phyloP scores from a whole-genome alignment of 2,888 invertebrate species.

The Hypolimnas misippus region DNA sequence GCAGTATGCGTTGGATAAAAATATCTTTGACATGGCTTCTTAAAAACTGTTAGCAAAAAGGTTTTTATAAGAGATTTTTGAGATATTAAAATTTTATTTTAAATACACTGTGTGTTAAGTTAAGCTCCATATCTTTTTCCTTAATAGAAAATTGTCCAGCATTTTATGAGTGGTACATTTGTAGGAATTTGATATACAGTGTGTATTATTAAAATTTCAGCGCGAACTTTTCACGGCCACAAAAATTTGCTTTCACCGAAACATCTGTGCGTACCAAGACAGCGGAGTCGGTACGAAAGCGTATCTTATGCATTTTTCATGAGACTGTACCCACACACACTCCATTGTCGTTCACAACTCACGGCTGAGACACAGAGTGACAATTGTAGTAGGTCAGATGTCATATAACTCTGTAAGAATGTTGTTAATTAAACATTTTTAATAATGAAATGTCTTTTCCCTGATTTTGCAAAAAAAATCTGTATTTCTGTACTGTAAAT shows the following conservation, averaged over 20 bases:
- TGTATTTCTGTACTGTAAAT: no score
- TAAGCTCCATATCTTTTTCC: no score
- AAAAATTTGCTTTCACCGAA: conserved; percentile 66
- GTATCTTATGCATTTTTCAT: conserved; percentile 88
- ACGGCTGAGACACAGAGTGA: conserved; percentile 48
- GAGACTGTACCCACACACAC: conserved; percentile 63
- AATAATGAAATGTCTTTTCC: no score
- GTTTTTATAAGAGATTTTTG: no score
- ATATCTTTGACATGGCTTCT: no score
- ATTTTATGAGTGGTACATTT: background rate
- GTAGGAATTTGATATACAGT: background rate
- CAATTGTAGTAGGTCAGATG: conserved; percentile 47
- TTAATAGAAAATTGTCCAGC: no score
- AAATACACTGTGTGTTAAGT: no score
- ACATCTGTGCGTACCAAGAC: conserved; percentile 69
- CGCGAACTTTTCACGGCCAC: conserved; percentile 51
- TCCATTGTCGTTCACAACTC: conserved; percentile 47
- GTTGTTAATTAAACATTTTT: no score
- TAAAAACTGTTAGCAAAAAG: no score
- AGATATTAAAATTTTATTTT: no score
- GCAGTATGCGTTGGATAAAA: no score
- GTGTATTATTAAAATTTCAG: conserved; percentile 36
- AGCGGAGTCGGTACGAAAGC: conserved; percentile 66
- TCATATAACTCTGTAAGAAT: background rate
- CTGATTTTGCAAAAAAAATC: no score